Percentiles rank a stretch among this genome's conserved stretches.
Conservation (phyloP, 2,888 invertebrate genomes). For the Diarsia mendica region DNA sequence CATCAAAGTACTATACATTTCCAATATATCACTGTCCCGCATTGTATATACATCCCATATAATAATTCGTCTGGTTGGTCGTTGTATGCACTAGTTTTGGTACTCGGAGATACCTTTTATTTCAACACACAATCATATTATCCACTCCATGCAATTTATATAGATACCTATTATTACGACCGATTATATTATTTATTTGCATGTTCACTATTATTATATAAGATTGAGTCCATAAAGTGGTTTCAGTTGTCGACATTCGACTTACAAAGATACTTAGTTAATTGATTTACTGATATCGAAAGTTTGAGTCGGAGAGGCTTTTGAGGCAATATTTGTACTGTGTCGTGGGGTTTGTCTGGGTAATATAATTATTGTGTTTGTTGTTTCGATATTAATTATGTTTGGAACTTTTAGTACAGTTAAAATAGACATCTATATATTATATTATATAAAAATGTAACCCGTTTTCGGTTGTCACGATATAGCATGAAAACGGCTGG, state of each 20-base stretch:
- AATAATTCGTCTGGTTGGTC: too few relatives aligned
- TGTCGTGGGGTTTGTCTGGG: constrained; percentile 14
- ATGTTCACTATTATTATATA: constrained; percentile 19
- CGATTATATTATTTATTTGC: constrained; percentile 8
- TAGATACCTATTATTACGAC: neutral
- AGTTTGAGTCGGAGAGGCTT: constrained; percentile 41
- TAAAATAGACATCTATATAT: too few relatives aligned
- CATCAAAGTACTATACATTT: too few relatives aligned
- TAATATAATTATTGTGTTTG: constrained; percentile 24
- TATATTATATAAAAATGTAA: too few relatives aligned
- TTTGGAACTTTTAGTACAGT: neutral
- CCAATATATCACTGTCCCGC: too few relatives aligned
- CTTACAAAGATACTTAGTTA: constrained; percentile 15
- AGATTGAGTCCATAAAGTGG: constrained; percentile 21
- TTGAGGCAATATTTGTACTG: constrained; percentile 28
- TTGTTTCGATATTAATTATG: constrained; percentile 8
- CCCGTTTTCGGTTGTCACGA: too few relatives aligned
- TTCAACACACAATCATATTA: too few relatives aligned
- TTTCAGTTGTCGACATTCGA: constrained; percentile 21
- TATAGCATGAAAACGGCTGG: too few relatives aligned
- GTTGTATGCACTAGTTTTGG: too few relatives aligned
- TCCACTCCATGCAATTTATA: neutral
- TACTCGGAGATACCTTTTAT: neutral
- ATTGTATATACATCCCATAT: too few relatives aligned
- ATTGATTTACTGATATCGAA: constrained; percentile 31